Evolutionary conservation across 1,140 invertebrate genomes (phyloP), one percentile per base, ranked within the genome.

Genomic region (Latrodectus geometricus): DNA sequence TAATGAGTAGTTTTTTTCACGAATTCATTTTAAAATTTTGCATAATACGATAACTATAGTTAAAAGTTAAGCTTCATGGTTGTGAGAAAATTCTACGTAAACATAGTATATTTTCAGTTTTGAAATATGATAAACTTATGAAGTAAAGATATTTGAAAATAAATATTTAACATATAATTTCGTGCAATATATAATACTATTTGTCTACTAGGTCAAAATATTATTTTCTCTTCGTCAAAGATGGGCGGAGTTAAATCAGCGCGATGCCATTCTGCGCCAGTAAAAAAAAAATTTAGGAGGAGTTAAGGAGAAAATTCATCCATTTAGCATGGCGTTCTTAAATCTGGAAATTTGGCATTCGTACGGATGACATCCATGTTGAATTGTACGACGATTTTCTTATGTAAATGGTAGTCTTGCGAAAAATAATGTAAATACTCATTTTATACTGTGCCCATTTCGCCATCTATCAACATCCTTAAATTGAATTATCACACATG

Each of bases 391-490:
- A 48, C 70, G 61, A 21, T 84, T 66, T 52, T 76, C 48, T 35
- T 78, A 15, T 20, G 15, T 72, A 66, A 20, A 23, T 8, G 54
- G 20, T 69, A 12, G 50, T 49, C 11, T 20, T 66, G 76, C 48
- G 14, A 54, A 81, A 79, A 49, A 79, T 79, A 74, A 52, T 61
- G 35, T 74, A 35, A 35, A 50, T 74, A n/a, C 72, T 35, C 72
- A 68, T 23, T 72, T 35, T 81, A 23, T 54, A 23, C 50, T 69
- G 35, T 49, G 49, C 61, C 8, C 66, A 21, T 35, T 35, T 72
- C 79, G 21, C 14, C 76, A 86, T 86, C 83, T 78, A 9, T 77
- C 56, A 48, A 54, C 83, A 86, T 86, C 83, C 61, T 50, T 20
- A 48, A 49, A 17, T 61, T 52, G 14, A 17, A 14, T 4, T 61